Percentiles rank a stretch among this genome's conserved stretches.
Evolutionary conservation across 2,113 vertebrate genomes (phyloP).

Genomic region (Scomber japonicus): DNA sequence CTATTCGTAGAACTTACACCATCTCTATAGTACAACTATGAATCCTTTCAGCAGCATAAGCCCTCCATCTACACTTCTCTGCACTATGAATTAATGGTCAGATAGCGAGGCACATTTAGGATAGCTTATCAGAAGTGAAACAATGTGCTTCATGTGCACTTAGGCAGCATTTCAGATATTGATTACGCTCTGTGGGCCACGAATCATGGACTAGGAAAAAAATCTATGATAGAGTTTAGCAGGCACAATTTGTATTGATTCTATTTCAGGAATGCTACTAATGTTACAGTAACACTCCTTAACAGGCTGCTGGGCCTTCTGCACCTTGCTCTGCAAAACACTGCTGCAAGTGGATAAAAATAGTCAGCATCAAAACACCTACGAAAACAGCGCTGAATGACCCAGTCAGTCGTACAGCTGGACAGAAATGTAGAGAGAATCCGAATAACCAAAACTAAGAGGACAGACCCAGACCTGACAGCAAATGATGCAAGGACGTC

Average conservation of each 20-base stretch:
- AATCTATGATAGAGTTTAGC: conserved; percentile 86
- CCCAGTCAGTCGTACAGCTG: conserved; percentile 43
- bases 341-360: conserved; percentile 54
- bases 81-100: conserved; percentile 44
- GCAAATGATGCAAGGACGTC: neutral
- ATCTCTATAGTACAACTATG: conserved; percentile 9
- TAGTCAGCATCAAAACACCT: conserved; percentile 65
- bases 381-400: conserved; percentile 43
- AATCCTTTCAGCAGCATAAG: conserved; percentile 20
- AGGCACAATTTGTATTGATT: conserved; percentile 81
- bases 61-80: conserved; percentile 19
- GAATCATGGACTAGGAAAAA: conserved; percentile 75
- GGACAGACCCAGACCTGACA: neutral
- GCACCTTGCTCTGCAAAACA: conserved; percentile 66
- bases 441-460: conserved; percentile 5
- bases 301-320: conserved; percentile 65
- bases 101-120: conserved; percentile 49
- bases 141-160: conserved; percentile 79
- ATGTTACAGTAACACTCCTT: conserved; percentile 75
- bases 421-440: neutral
- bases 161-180: conserved; percentile 83
- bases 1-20: neutral
- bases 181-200: conserved; percentile 78
- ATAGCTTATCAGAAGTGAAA: conserved; percentile 66
- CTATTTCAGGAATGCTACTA: conserved; percentile 77